Evolutionary conservation across 2,113 vertebrate species (phyloP).

Genomic region (Larimichthys crocea): DNA sequence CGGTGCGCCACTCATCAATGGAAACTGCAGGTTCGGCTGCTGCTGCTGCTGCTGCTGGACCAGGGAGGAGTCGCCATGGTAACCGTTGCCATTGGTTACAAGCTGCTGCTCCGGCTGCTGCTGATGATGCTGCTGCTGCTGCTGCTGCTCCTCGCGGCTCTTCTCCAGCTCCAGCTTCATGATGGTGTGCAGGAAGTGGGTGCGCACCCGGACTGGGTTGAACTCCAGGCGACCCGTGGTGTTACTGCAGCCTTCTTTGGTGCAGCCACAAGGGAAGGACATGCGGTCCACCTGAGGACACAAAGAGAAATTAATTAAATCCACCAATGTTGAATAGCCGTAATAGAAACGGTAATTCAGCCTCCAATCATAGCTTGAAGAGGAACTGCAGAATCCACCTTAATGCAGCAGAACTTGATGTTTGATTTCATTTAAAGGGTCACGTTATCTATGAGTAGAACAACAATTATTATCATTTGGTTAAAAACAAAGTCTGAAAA

Average conservation of each 20-base stretch:
- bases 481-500: background rate
- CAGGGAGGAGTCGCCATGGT: slow-evolving; percentile 87
- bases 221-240: slow-evolving; percentile 94
- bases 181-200: slow-evolving; percentile 97
- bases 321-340: background rate
- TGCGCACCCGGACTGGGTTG: slow-evolving; percentile 95
- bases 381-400: slow-evolving; percentile 15
- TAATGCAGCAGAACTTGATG: slow-evolving; percentile 1
- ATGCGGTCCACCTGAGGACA: slow-evolving; percentile 93
- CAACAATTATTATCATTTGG: background rate
- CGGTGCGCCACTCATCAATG: slow-evolving; percentile 84
- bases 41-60: slow-evolving; percentile 88
- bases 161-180: slow-evolving; percentile 97
- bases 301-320: background rate
- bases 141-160: slow-evolving; percentile 89
- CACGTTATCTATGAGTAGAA: background rate
- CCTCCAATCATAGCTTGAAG: slow-evolving; percentile 5
- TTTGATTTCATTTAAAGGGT: background rate
- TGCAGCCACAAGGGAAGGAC: slow-evolving; percentile 97
- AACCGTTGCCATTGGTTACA: slow-evolving; percentile 89
- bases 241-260: slow-evolving; percentile 95
- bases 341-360: background rate
- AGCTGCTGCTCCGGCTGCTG: slow-evolving; percentile 82
- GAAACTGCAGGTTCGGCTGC: slow-evolving; percentile 85
- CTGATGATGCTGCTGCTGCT: slow-evolving; percentile 83